Evolutionary conservation across 2,888 invertebrate species (phyloP).

Genomic region (Sarcophaga variegata): DNA sequence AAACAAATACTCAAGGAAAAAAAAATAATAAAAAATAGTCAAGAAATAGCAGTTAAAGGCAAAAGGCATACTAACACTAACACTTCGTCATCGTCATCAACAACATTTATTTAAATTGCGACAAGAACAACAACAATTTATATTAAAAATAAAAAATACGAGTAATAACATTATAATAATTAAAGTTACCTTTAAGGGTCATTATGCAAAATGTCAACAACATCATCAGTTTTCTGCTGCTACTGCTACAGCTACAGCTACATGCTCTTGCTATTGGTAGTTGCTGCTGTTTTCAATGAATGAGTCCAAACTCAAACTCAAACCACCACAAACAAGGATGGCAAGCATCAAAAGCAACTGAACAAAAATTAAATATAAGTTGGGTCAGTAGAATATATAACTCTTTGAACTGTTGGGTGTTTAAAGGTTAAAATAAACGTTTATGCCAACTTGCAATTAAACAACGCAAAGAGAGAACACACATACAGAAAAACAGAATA

Average conservation of each 20-base stretch:
- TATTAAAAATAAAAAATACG: background rate
- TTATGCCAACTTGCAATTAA: constrained; percentile 16
- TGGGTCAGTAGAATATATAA: constrained; percentile 50
- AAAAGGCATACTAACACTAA: constrained; percentile 13
- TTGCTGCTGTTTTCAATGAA: constrained; percentile 6
- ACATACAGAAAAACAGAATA: no score
- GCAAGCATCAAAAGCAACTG: background rate
- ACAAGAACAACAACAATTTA: background rate
- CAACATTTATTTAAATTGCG: background rate
- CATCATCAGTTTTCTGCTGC: constrained; percentile 11
- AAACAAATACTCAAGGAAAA: background rate
- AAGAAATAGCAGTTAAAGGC: background rate
- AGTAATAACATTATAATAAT: constrained; percentile 63
- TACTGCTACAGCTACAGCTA: no score
- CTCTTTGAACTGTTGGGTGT: constrained; percentile 11
- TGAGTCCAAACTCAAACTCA: background rate
- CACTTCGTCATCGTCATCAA: background rate
- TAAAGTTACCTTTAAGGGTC: constrained; percentile 61
- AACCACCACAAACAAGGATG: background rate
- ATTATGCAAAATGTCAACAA: constrained; percentile 66
- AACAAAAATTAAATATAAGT: constrained; percentile 7
- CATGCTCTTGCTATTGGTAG: no score
- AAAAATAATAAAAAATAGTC: background rate
- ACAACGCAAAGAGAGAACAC: background rate
- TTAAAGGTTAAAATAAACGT: constrained; percentile 32